Evolutionary conservation across 1,140 invertebrate species (phyloP), one percentile per base, ranked within the genome.

Genomic region (Antheraea pernyi): DNA sequence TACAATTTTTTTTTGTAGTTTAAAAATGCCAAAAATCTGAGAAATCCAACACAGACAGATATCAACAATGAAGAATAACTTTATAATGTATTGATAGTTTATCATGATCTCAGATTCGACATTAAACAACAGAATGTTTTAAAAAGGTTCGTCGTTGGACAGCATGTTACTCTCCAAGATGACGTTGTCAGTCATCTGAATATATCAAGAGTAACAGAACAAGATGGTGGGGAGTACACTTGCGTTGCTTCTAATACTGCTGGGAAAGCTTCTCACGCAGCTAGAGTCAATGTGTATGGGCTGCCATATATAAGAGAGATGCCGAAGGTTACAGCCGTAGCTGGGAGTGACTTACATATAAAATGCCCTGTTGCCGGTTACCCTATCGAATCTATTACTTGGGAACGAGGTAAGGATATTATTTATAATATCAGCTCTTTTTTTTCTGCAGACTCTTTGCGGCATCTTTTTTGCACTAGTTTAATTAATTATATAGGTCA

Each of bases 181-280:
- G 97, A 98, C 88, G 97, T 99, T 53, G 97, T 98, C 86, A 98
- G 97, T 81, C 97, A 98, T 93, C 97, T 99, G 74, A 99, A 99
- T 93, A 97, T 99, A 78, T 97, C 96, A 74, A 95, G 96, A 70
- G 95, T 98, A 42, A 95, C 96, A 72, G 96, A 97, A 61, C 96
- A 98, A 93, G 97, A 98, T 90, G 98, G 98, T 62, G 98, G 98
- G 11, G 96, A 98, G 84, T 99, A 98, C 87, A 95, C 95, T 19
- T 99, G 98, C 87, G 94, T 95, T 10, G 98, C 98, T 0, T 95
- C 94, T 69, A 99, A 98, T 91, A 95, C 95, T 62, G 96, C 98
- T 22, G 94, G 94, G 16, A 94, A 93, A 80, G 95, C 96, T 2
- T 93, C 94, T 60, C 97, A 99, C 84, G 95, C 95, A 19, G 97